Evolutionary conservation across 2,888 invertebrate genomes (phyloP).

Genomic region (Rotaria magnacalcarata): DNA sequence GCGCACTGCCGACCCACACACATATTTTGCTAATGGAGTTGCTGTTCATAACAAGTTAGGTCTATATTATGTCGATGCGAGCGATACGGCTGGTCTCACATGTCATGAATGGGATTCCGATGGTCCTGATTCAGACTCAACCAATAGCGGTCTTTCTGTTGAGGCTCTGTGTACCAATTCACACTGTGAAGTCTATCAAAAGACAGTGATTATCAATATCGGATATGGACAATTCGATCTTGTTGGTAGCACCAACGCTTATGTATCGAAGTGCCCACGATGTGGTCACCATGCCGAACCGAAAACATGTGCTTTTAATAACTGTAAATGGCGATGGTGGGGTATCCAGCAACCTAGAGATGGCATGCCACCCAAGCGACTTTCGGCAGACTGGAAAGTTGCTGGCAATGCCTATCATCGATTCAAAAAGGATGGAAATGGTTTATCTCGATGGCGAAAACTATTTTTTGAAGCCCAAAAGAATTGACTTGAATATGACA

Average conservation of each 20-base stretch:
- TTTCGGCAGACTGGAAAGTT: background rate
- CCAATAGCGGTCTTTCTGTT: background rate
- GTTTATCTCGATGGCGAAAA: background rate
- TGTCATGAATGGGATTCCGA: background rate
- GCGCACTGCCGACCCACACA: background rate
- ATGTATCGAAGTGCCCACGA: background rate
- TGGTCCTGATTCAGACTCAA: background rate
- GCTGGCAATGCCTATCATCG: background rate
- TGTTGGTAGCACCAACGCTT: background rate
- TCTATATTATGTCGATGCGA: background rate
- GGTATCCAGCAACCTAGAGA: background rate
- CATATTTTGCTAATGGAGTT: slow-evolving; percentile 9
- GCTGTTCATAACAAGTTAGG: background rate
- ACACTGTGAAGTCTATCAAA: background rate
- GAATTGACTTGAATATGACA: background rate
- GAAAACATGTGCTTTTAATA: background rate
- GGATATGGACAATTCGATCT: background rate
- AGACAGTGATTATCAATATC: background rate
- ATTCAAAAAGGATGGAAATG: background rate
- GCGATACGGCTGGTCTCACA: background rate
- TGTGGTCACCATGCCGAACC: background rate
- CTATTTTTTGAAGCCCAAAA: background rate
- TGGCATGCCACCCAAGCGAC: background rate
- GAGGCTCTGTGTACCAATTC: background rate
- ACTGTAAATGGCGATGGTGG: slow-evolving; percentile 14